Evolutionary conservation across 2,888 invertebrate species (phyloP), one percentile per base, ranked within the genome.

Genomic region (Hydraecia micacea): DNA sequence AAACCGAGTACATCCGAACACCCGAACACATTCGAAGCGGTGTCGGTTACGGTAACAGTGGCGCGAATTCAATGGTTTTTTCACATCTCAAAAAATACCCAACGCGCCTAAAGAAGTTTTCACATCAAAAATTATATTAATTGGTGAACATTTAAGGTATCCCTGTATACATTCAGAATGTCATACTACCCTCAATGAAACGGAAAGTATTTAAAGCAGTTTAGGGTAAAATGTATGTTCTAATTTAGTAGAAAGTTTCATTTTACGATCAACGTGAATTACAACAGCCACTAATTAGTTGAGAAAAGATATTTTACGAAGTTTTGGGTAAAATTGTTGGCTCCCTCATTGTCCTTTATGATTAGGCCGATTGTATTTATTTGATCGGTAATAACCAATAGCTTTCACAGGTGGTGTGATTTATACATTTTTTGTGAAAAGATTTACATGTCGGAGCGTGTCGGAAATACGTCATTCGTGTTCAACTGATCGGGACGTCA

Each of bases 201-300:
- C 2, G 32, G 28, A 84, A 87, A 75, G 73, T 79, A 84, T 84
- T 79, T 73, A 55, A 67, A 84, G 32, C 75, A 68, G 42, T 73
- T 87, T 49, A 55, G 25, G 66, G 28, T 36, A 13, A 83, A 84
- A 84, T 75, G 39, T 79, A 63, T 79, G 84, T 67, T 84, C 67
- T 73, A 87, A 87, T 84, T 79, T 84, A 7, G 46, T 73, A 2
- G 66, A 65, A 86, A 84, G 84, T 86, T 86, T 21, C n/a, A 79
- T 84, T 84, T 84, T 84, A 84, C 73, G 87, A 84, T 67, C 84
- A 84, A 58, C 42, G 79, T 79, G 71, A 86, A 73, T 84, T 84
- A 84, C 79, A 73, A 46, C 65, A 60, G 55, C 69, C 32, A 52
- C 42, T 84, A 84, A 84, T 84, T 84, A 79, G 66, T 84, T 87